phyloP scores from a whole-genome alignment of 2,113 vertebrate genomes.

The Xyrauchen texanus region DNA sequence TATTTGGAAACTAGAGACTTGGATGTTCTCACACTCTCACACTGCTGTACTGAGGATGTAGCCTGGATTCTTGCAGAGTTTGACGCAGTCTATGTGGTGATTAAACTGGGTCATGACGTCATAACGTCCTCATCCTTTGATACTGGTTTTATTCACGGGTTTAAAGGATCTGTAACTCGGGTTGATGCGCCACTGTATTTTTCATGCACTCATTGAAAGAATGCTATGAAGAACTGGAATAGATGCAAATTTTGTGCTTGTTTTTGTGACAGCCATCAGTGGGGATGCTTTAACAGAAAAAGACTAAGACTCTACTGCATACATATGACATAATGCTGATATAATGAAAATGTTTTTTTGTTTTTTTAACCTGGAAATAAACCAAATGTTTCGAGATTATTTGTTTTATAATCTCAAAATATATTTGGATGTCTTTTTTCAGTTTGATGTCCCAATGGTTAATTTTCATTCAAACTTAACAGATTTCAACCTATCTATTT shows the following conservation, averaged over 20 bases:
- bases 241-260: background rate
- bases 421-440: too few species aligned
- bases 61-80: slow-evolving; percentile 13
- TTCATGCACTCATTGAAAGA: slow-evolving; percentile 12
- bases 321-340: too few species aligned
- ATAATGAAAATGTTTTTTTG: too few species aligned
- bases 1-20: background rate
- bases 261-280: background rate
- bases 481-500: too few species aligned
- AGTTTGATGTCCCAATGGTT: too few species aligned
- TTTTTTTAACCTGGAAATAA: too few species aligned
- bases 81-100: slow-evolving; percentile 38
- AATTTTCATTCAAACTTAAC: too few species aligned
- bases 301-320: too few species aligned
- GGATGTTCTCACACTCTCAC: background rate
- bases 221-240: slow-evolving; percentile 7
- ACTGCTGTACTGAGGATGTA: slow-evolving; percentile 7
- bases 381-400: too few species aligned
- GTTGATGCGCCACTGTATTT: background rate
- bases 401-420: too few species aligned
- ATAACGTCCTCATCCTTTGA: slow-evolving; percentile 44
- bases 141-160: slow-evolving; percentile 37
- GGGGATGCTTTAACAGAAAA: background rate
- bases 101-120: slow-evolving; percentile 51
- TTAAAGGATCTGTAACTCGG: slow-evolving; percentile 41